A percentile compares a stretch with the other conserved stretches of the same genome.
Evolutionary conservation across 2,113 vertebrate species (phyloP).

Genomic region (Ciconia maguari): DNA sequence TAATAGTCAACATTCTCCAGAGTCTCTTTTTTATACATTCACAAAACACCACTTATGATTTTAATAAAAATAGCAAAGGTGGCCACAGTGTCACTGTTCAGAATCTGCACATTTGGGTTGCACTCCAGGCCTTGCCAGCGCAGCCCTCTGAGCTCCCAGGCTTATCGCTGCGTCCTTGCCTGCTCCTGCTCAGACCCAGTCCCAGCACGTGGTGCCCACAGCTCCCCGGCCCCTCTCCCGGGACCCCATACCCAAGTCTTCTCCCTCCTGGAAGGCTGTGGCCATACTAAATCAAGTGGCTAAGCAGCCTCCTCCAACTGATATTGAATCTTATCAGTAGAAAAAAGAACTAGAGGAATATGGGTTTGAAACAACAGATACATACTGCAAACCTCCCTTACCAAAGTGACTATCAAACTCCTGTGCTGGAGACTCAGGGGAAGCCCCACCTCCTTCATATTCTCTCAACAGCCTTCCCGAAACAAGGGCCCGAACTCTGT

Average conservation of each 20-base stretch:
- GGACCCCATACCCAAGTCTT: rapidly evolving
- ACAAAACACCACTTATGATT: background rate
- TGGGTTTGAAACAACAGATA: background rate
- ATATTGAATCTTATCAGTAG: background rate
- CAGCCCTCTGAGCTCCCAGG: background rate
- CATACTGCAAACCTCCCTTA: background rate
- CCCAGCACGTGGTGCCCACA: rapidly evolving
- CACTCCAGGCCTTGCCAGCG: background rate
- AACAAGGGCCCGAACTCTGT: background rate
- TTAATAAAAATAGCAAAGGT: background rate
- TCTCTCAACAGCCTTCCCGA: background rate
- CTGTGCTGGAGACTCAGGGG: background rate
- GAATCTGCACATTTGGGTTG: background rate
- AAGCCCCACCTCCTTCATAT: background rate
- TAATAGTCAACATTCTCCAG: background rate
- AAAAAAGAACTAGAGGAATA: background rate
- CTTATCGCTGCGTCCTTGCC: background rate
- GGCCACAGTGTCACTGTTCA: background rate
- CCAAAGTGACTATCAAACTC: background rate
- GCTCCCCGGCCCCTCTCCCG: background rate
- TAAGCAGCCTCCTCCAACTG: background rate
- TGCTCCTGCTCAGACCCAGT: background rate
- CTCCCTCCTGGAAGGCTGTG: background rate
- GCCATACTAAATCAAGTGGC: background rate
- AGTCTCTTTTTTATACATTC: background rate